Base-by-base conservation (phyloP, 2,888 invertebrate genomes). In the Meandrusa payeni region DNA sequence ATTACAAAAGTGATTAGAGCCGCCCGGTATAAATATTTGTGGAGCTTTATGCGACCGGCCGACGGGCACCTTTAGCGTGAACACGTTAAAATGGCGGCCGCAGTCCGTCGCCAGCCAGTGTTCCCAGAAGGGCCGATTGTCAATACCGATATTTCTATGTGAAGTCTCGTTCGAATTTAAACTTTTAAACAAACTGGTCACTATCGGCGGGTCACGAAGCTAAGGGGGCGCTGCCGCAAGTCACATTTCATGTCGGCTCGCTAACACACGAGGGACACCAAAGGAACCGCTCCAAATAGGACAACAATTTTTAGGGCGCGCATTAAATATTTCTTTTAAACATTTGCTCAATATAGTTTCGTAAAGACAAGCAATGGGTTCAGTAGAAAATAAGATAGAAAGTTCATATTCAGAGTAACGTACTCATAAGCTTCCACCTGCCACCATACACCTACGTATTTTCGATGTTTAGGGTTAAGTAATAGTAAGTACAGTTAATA, bases 91-190 rank as follows among this genome's bases (percentile, higher is more conserved):
- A 78, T 63, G 54, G 61, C 64, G 50, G 58, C 59, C 49, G 52
- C 50, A 54, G 51, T 46, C 45, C 46, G 45, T 50, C 52, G 43
- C 39, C 28, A 37, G 40, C 61, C 54, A 51, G 49, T 53, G 43
- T 83, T 83, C 82, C 52, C 54, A 72, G 83, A 82, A 83, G 78
- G 80, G 66, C 61, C 51, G 33, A 65, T 56, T 59, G 77, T 78
- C 72, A 77, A 81, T 65, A 79, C 47, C 65, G 57, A 64, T 69
- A 64, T 59, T 57, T 52, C 54, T 63, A 63, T 63, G 55, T 48
- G 54, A 52, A 62, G 64, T 64, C 41, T 27, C 52, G 62, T 65
- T 67, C 61, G 57, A 62, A 61, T 56, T 50, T 58, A 64, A 66
- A 72, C 64, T 63, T 47, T 67, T 67, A 46, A 46, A 55, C 64